Conservation (phyloP, 2,797 vertebrate species). For the Tenualosa ilisha region DNA sequence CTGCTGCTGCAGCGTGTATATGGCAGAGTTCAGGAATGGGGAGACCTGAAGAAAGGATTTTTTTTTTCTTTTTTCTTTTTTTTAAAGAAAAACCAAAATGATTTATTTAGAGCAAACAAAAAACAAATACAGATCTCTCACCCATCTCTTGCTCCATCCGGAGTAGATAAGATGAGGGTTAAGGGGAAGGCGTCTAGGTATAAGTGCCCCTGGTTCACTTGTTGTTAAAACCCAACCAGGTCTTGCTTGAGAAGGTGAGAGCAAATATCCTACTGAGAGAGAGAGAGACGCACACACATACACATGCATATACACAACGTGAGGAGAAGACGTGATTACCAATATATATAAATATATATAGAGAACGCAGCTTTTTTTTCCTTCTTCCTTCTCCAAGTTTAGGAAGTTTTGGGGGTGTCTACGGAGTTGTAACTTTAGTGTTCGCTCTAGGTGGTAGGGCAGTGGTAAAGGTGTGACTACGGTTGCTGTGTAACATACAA, state of each 20-base stretch:
- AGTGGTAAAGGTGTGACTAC: constrained; percentile 41
- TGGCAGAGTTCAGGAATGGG: constrained; percentile 1
- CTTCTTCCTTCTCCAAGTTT: constrained; percentile 40
- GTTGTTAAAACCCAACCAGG: constrained; percentile 63
- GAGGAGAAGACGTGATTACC: constrained; percentile 50
- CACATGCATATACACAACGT: constrained; percentile 54
- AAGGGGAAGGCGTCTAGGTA: constrained; percentile 55
- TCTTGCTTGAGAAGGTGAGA: constrained; percentile 72
- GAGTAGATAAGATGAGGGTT: constrained; percentile 46
- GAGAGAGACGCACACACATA: constrained; percentile 53
- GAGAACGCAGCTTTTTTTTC: constrained; percentile 67
- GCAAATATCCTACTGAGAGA: constrained; percentile 66
- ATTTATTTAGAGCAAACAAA: constrained; percentile 41
- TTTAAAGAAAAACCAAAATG: constrained; percentile 53
- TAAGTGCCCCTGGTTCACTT: constrained; percentile 69
- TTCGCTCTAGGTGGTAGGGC: constrained; percentile 40
- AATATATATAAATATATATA: constrained; percentile 68
- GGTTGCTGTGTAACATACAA: constrained; percentile 4
- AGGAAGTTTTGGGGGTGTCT: neutral
- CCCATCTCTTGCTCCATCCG: constrained; percentile 49
- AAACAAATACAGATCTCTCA: constrained; percentile 38
- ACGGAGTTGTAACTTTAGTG: neutral
- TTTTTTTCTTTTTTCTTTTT: no score
- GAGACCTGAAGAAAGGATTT: constrained; percentile 36
- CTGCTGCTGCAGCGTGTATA: neutral